Evolutionary conservation across 1,140 invertebrate genomes (phyloP).

Genomic region (Zaprionus tsacasi): DNA sequence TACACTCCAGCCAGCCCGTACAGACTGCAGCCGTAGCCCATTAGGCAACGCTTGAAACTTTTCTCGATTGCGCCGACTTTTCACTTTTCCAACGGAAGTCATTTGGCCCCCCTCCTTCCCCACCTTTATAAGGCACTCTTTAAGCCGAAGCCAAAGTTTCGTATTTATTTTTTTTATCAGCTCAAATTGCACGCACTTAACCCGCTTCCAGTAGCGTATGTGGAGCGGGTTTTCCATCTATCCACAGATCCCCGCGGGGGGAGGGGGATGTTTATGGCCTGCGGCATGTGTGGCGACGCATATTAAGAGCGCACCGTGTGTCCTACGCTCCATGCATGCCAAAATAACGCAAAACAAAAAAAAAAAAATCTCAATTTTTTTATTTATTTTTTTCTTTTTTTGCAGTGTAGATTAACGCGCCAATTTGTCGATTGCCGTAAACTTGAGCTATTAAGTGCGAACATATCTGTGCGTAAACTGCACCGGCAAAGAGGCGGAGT

Average conservation of each 20-base stretch:
- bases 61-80: slow-evolving; percentile 56
- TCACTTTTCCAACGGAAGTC: slow-evolving; percentile 74
- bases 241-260: not conserved
- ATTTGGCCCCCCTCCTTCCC: slow-evolving; percentile 36
- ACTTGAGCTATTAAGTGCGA: slow-evolving; percentile 83
- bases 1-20: slow-evolving; percentile 43
- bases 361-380: not conserved
- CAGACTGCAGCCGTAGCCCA: slow-evolving; percentile 27
- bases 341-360: slow-evolving; percentile 16
- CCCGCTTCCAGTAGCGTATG: slow-evolving; percentile 73
- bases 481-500: slow-evolving; percentile 38
- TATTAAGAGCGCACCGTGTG: slow-evolving; percentile 44
- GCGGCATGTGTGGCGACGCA: slow-evolving; percentile 43
- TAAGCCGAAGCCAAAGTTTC: not conserved
- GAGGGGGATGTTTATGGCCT: slow-evolving; percentile 41
- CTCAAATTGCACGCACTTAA: slow-evolving; percentile 80
- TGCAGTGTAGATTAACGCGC: slow-evolving; percentile 61
- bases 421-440: slow-evolving; percentile 81
- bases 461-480: slow-evolving; percentile 67
- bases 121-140: not conserved
- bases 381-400: slow-evolving; percentile 5
- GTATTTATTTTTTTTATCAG: slow-evolving; percentile 60
- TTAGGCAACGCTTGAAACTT: slow-evolving; percentile 41
- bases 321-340: slow-evolving; percentile 48
- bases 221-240: slow-evolving; percentile 60